Base-by-base conservation (phyloP, 2,888 invertebrate species). In the Scaeva pyrastri region DNA sequence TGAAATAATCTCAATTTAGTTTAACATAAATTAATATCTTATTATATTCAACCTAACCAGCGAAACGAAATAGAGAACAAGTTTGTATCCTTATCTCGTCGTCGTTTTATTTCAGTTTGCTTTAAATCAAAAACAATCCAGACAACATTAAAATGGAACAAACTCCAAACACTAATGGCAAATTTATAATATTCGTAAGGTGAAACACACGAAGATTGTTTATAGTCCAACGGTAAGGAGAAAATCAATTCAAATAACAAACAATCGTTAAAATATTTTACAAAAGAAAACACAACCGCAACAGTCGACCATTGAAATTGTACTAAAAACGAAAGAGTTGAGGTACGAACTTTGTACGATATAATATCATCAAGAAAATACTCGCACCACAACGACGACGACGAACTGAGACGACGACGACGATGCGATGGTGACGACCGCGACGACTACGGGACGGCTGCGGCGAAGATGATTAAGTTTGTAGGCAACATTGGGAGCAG, bases 321-420 rank as follows among this genome's bases (percentile, higher is more conserved):
- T 89, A 89, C 89, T 89, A 86, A 89, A 66, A 89, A 89, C 89
- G 88, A 89, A 89, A 89, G 89, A 90, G 88, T 89, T 87, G 88
- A 88, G 72, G 83, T 83, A 89, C 89, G 88, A 90, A 90, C 90
- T 88, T 62, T 36, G 76, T 62, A 43, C 70, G 64, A 55, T 62
- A 43, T 5, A 39, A 60, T 41, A 71, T 12, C 16, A 21, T 60
- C 66, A 72, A 77, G 66, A 66, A 77, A 77, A 77, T 45, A 66
- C 31, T 73, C 60, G 41, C 48, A 60, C 39, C 41, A 45, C 50
- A 39, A 19, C 36, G 58, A 58, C 60, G 41, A 76, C 56, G 43
- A 19, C n/a, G n/a, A n/a, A n/a, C 43, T 41, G 45, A 16, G 31
- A 12, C 2, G 19, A 71, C 75, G 14, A 58, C 58, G 19, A 19